Evolutionary conservation across 2,113 vertebrate genomes (phyloP), one percentile per base, ranked within the genome.

Genomic region (Neolamprologus tretocephalus): DNA sequence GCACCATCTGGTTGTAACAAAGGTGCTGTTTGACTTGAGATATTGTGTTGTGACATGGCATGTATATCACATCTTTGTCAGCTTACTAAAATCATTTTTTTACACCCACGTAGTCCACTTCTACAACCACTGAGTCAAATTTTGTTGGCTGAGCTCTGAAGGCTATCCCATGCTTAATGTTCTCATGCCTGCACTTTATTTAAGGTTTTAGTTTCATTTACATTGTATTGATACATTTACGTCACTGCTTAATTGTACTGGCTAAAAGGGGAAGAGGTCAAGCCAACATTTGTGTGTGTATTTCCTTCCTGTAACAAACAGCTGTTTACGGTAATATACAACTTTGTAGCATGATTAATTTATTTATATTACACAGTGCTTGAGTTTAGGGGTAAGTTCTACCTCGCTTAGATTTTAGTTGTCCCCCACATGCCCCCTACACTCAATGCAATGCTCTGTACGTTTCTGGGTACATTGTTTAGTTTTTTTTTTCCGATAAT

Each of bases 161-260:
- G 85, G 93, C 93, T 84, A 37, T 80, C 81, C 51, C 53, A 86
- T 63, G 89, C 88, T 92, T 71, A 80, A 95, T 83, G 92, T 91
- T 90, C 88, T 95, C 92, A 92, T 93, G 95, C 94, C 96, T 97
- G 97, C 96, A 97, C 97, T 97, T 97, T 97, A 95, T 96, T 87
- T 93, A 89, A 83, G 83, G 93, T 94, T 92, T 85, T 86, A 86
- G 86, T 86, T 89, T 81, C 71, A 80, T 91, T 93, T 61, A 79
- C 86, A 90, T 91, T 61, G 51, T 51, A 12, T 51, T 2, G 26
- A 84, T 89, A 78, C 75, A 83, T 91, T 92, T 51, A 80, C 61
- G 78, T 78, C 54, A 82, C 53, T 83, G 81, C 83, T 90, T 84
- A 80, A 89, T 83, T 73, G 58, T 90, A 19, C 45, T 57, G 9